These are phyloP conservation scores for Planococcus citri DNA, from an alignment of 1,140 invertebrate species.

Conservation along the genomic window DNA sequence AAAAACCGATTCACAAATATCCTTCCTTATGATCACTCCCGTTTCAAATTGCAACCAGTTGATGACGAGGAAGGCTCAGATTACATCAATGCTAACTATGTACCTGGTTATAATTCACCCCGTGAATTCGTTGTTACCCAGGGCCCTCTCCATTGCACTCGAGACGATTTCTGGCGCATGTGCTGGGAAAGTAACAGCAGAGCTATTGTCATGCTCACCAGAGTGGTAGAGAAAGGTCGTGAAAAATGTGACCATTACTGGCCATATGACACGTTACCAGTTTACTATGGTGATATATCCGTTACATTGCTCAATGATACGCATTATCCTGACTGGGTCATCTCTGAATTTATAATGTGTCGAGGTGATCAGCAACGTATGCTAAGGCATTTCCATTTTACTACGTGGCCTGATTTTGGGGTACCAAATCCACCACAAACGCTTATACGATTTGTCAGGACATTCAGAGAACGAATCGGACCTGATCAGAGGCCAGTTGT, in stretches of 20 bases:
- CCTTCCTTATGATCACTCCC: constrained; percentile 90
- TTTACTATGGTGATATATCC: constrained; percentile 94
- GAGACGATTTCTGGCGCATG: constrained; percentile 98
- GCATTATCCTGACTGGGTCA: constrained; percentile 86
- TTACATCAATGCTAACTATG: constrained; percentile 95
- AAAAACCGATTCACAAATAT: constrained; percentile 99
- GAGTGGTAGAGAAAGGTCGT: constrained; percentile 80
- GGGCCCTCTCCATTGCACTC: constrained; percentile 86
- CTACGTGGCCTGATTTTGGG: constrained; percentile 95
- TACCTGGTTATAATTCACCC: constrained; percentile 84
- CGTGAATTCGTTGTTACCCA: constrained; percentile 94
- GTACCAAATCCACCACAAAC: constrained; percentile 87
- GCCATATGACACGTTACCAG: constrained; percentile 87
- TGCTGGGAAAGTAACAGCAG: constrained; percentile 91
- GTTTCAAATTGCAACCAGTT: constrained; percentile 86
- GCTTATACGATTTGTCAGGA: constrained; percentile 74
- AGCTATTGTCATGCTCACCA: constrained; percentile 96
- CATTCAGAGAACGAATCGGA: constrained; percentile 76
- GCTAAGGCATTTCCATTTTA: constrained; percentile 88
- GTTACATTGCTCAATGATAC: constrained; percentile 85
- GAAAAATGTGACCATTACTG: constrained; percentile 97
- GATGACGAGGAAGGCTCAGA: constrained; percentile 95
- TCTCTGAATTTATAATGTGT: constrained; percentile 84
- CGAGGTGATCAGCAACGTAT: constrained; percentile 73
- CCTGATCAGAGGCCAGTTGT: constrained; percentile 81